Evolutionary conservation across 2,113 vertebrate genomes (phyloP).

Genomic region (Craseonycteris thonglongyai): DNA sequence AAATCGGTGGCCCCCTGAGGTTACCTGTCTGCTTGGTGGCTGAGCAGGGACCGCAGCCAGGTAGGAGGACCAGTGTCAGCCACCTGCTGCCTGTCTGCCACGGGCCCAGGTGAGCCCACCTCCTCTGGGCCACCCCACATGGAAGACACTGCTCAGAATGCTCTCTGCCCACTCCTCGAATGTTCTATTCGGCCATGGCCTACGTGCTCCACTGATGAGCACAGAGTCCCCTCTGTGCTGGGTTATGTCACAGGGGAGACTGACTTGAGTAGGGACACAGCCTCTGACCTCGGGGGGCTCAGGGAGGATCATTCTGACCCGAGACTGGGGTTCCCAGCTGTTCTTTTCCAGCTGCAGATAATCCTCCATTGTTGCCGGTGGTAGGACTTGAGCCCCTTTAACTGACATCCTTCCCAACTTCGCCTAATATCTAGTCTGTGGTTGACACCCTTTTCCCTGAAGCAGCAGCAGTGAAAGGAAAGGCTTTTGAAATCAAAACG

Average conservation of each 20-base stretch:
- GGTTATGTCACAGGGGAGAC: background rate
- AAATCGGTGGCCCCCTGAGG: background rate
- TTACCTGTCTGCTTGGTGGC: accelerated
- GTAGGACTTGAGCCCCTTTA: background rate
- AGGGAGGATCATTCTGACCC: background rate
- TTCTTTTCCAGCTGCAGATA: background rate
- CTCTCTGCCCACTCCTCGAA: accelerated
- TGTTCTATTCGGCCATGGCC: accelerated
- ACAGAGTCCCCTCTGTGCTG: accelerated
- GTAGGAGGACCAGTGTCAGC: too few species aligned
- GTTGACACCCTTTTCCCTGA: background rate
- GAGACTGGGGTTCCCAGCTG: background rate
- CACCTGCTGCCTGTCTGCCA: background rate
- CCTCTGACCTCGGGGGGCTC: background rate
- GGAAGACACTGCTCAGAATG: background rate
- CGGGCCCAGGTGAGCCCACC: accelerated
- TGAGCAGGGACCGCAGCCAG: background rate
- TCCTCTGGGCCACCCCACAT: background rate
- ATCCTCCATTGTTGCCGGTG: background rate
- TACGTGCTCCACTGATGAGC: accelerated
- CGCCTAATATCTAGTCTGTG: background rate
- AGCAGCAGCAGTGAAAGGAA: background rate
- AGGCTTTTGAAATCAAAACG: slow-evolving; percentile 29
- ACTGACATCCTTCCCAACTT: background rate
- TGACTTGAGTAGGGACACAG: accelerated